Conservation (phyloP, 2,113 vertebrate species). For the Atrichornis clamosus region DNA sequence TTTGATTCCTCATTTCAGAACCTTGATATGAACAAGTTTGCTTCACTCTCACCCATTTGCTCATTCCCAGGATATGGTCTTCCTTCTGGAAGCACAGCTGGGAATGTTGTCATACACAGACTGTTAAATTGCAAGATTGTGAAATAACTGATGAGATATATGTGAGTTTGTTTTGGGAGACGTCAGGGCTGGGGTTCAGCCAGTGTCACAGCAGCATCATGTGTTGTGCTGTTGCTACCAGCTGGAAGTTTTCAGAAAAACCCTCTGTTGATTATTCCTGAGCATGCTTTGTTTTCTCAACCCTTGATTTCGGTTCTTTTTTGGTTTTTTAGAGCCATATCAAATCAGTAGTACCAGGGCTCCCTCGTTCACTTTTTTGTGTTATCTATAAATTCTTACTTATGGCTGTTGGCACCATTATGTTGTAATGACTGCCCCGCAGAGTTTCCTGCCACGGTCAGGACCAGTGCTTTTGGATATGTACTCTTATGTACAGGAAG, state of each 20-base stretch:
- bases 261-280: not conserved
- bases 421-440: not conserved
- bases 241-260: constrained; percentile 28
- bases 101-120: not conserved
- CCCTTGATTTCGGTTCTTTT: not conserved
- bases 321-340: not conserved
- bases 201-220: not conserved
- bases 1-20: not conserved
- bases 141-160: not conserved
- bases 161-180: constrained; percentile 24
- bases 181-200: not conserved
- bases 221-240: constrained; percentile 7
- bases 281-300: not conserved
- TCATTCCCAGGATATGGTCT: not conserved
- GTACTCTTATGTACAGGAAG: not conserved
- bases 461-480: not conserved
- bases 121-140: not conserved
- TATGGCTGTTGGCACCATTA: not conserved
- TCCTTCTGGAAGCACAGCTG: not conserved
- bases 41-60: not conserved
- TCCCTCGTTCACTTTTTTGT: not conserved
- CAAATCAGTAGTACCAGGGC: not conserved
- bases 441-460: not conserved
- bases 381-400: not conserved
- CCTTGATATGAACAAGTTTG: not conserved